phyloP scores from a whole-genome alignment of 1,140 invertebrate genomes.

The Aphaenogaster rudis region DNA sequence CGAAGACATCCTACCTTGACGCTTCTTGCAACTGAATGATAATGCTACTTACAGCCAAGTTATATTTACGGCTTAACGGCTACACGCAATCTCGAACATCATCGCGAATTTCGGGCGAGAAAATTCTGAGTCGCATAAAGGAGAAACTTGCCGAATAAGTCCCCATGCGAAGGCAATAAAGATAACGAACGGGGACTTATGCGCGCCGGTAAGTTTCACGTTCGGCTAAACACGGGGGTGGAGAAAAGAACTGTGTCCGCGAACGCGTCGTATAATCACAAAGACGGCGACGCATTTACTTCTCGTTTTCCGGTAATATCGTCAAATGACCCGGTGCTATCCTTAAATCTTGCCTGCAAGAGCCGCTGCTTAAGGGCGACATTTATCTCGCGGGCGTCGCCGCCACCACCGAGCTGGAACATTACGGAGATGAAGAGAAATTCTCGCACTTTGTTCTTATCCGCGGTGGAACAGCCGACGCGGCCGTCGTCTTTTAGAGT shows the following conservation, averaged over 20 bases:
- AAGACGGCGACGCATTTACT: slow-evolving; percentile 68
- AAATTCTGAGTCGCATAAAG: slow-evolving; percentile 26
- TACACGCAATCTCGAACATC: background rate
- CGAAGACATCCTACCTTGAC: slow-evolving; percentile 1
- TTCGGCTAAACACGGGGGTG: slow-evolving; percentile 4
- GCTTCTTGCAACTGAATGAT: slow-evolving; percentile 16
- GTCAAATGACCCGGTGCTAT: slow-evolving; percentile 70
- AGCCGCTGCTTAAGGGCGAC: slow-evolving; percentile 72
- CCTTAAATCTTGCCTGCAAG: slow-evolving; percentile 70
- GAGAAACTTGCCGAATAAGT: slow-evolving; percentile 22
- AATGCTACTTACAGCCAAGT: slow-evolving; percentile 40
- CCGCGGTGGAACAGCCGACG: slow-evolving; percentile 40
- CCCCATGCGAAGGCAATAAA: slow-evolving; percentile 11
- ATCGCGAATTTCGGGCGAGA: slow-evolving; percentile 37
- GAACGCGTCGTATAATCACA: slow-evolving; percentile 58
- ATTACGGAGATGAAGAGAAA: slow-evolving; percentile 74
- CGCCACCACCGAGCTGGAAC: slow-evolving; percentile 56
- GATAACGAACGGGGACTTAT: slow-evolving; percentile 40
- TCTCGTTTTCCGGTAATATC: slow-evolving; percentile 71
- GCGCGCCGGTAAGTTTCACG: slow-evolving; percentile 36
- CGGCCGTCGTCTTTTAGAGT: slow-evolving; percentile 51
- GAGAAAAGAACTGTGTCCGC: background rate
- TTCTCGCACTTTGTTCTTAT: slow-evolving; percentile 76
- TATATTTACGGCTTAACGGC: slow-evolving; percentile 36
- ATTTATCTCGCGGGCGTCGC: slow-evolving; percentile 76